A percentile compares a stretch with the other conserved stretches of the same genome.
Evolutionary conservation across 2,113 vertebrate genomes (phyloP).

Genomic region (Toxostoma redivivum): DNA sequence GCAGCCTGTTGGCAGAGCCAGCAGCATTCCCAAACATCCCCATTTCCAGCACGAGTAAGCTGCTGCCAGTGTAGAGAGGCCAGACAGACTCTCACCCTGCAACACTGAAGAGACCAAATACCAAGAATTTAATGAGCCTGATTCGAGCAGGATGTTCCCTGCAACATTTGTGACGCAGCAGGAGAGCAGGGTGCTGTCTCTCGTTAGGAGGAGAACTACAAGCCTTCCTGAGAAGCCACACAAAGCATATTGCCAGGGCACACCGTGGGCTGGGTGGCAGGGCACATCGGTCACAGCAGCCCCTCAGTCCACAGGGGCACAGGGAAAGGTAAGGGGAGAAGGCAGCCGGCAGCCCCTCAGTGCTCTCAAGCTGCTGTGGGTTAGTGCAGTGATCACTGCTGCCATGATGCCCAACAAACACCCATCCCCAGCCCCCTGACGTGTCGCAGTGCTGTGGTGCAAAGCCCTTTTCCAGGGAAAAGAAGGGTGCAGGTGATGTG

Average conservation of each 20-base stretch:
- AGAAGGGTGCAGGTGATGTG: not conserved
- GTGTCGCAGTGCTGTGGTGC: not conserved
- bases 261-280: not conserved
- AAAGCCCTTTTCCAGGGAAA: not conserved
- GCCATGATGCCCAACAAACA: not conserved
- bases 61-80: not conserved
- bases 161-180: not conserved
- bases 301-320: not conserved
- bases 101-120: not conserved
- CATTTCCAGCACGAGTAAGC: conserved; percentile 46
- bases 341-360: not conserved
- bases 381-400: not conserved
- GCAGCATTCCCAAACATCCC: conserved; percentile 45
- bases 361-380: not conserved
- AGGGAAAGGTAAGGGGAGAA: not conserved
- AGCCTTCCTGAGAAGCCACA: not conserved
- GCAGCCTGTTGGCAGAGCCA: not conserved
- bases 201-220: not conserved
- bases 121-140: conserved; percentile 11
- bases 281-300: not conserved
- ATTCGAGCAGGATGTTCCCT: not conserved
- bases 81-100: not conserved
- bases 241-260: not conserved
- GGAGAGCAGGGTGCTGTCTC: not conserved
- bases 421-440: not conserved